Conservation (phyloP, 2,113 vertebrate species). For the Colistium nudipinnis region DNA sequence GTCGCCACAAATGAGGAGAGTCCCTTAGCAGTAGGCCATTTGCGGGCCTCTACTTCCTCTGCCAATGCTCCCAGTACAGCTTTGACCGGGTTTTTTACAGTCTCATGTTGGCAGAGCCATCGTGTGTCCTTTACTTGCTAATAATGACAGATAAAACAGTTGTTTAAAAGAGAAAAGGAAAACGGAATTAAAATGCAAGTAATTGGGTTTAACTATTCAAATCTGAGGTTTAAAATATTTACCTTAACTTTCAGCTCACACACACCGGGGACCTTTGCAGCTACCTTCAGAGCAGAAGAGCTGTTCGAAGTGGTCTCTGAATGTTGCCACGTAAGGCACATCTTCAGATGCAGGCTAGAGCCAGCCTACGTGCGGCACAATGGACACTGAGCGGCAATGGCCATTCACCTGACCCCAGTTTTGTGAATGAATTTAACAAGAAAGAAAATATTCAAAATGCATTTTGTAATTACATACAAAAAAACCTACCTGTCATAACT, state of each 20-base stretch:
- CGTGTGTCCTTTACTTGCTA: conserved; percentile 2
- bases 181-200: not conserved
- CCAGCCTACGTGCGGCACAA: not conserved
- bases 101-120: not conserved
- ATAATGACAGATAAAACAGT: not conserved
- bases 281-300: not conserved
- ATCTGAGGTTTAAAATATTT: not conserved
- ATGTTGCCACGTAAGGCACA: too few relatives aligned
- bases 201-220: not conserved
- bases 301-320: not conserved
- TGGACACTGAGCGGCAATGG: not conserved
- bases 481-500: too few relatives aligned
- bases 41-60: not conserved
- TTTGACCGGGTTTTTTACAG: not conserved
- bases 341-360: not conserved
- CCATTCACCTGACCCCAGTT: not conserved
- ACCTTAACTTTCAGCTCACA: not conserved
- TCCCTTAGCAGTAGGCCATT: not conserved
- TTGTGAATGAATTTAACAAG: not conserved
- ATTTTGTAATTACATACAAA: too few relatives aligned
- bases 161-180: not conserved
- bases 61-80: not conserved
- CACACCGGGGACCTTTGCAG: not conserved
- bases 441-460: too few relatives aligned
- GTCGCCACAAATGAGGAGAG: not conserved